Evolutionary conservation across 2,888 invertebrate species (phyloP).

Genomic region (Mantis religiosa): DNA sequence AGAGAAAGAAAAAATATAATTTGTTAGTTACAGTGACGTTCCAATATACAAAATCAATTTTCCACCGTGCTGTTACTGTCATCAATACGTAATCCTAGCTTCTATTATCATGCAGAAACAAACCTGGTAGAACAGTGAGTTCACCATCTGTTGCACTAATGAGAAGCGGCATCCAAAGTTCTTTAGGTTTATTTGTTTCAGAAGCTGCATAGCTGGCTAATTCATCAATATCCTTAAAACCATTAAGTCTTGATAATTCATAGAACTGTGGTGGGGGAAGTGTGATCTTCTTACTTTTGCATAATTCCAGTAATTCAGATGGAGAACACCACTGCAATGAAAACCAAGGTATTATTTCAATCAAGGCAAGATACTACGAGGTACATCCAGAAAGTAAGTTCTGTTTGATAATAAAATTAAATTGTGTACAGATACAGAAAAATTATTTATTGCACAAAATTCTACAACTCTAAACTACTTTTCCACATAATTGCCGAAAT

Average conservation of each 20-base stretch:
- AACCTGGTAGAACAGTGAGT: slow-evolving; percentile 59
- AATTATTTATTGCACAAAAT: no score
- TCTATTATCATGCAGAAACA: neutral
- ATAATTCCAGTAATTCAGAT: slow-evolving; percentile 47
- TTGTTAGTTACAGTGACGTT: no score
- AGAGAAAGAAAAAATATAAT: no score
- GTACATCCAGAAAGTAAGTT: no score
- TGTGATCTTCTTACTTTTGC: slow-evolving; percentile 44
- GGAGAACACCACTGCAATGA: slow-evolving; percentile 62
- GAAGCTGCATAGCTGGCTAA: slow-evolving; percentile 56
- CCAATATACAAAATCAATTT: no score
- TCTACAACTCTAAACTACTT: no score
- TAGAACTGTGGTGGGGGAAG: slow-evolving; percentile 75
- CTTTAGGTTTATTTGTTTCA: slow-evolving; percentile 53
- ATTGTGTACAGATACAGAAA: no score
- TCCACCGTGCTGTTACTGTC: no score
- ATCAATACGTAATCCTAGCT: no score
- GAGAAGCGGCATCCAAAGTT: slow-evolving; percentile 53
- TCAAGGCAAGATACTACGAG: no score
- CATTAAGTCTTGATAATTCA: slow-evolving; percentile 61
- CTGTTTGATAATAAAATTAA: no score
- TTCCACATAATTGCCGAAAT: no score
- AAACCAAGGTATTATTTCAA: neutral
- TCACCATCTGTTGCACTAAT: slow-evolving; percentile 56
- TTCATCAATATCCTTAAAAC: slow-evolving; percentile 53